These are phyloP conservation scores for Phocoena phocoena DNA, from an alignment of 2,113 vertebrate genomes.

Conservation along the genomic window DNA sequence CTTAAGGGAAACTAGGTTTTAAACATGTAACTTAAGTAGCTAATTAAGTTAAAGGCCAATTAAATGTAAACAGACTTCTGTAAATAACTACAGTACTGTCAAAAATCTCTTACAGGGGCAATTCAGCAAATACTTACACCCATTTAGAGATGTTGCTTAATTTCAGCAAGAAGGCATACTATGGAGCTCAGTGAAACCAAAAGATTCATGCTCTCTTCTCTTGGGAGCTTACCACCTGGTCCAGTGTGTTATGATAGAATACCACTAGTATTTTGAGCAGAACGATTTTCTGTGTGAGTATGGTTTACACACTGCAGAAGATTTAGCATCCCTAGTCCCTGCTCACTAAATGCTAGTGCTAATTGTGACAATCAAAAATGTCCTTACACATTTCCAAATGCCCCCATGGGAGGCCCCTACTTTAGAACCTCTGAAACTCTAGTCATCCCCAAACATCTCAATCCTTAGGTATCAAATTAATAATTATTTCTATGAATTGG, in stretches of 20 bases:
- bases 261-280: background rate
- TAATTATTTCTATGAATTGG: background rate
- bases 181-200: background rate
- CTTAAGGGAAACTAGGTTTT: constrained; percentile 15
- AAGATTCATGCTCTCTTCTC: background rate
- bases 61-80: background rate
- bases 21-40: constrained; percentile 6
- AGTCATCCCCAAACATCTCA: background rate
- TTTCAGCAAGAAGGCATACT: background rate
- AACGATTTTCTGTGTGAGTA: background rate
- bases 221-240: background rate
- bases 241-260: background rate
- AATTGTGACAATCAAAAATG: background rate
- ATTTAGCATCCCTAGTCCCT: background rate
- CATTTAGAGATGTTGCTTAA: background rate
- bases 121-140: background rate
- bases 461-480: constrained; percentile 1
- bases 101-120: background rate
- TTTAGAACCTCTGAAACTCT: background rate
- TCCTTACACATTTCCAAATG: background rate
- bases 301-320: background rate
- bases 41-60: constrained; percentile 41
- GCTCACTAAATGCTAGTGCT: background rate
- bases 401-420: background rate
- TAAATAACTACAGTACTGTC: background rate